Evolutionary conservation across 2,113 vertebrate genomes (phyloP).

Genomic region (Colaptes auratus): DNA sequence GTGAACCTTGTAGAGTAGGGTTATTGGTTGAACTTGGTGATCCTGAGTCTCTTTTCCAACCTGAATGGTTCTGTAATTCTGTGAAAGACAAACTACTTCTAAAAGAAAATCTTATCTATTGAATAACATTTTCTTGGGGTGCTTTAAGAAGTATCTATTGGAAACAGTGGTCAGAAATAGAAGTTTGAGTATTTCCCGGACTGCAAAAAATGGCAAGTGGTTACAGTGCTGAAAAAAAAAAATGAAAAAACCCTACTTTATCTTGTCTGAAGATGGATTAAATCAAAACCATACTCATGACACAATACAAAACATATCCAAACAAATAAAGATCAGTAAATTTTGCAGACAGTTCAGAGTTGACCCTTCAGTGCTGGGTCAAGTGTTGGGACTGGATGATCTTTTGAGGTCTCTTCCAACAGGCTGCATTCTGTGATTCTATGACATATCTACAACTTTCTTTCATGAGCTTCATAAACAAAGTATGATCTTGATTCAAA

Average conservation of each 20-base stretch:
- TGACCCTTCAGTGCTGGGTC: too few species aligned
- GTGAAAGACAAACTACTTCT: not conserved
- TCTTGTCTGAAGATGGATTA: not conserved
- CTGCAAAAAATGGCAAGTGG: not conserved
- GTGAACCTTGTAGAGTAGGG: too few species aligned
- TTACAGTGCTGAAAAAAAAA: not conserved
- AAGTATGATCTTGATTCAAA: not conserved
- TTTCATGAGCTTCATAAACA: not conserved
- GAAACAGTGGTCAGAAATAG: not conserved
- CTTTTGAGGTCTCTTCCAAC: too few species aligned
- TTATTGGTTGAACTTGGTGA: too few species aligned
- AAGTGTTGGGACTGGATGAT: too few species aligned
- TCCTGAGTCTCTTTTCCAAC: too few species aligned
- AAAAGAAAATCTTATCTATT: not conserved
- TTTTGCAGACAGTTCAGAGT: not conserved
- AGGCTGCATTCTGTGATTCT: too few species aligned
- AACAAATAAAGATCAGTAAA: not conserved
- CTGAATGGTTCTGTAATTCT: too few species aligned
- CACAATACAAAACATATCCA: not conserved
- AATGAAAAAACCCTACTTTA: not conserved
- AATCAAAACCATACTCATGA: not conserved
- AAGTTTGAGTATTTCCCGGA: not conserved
- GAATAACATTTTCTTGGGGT: not conserved
- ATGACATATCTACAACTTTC: not conserved
- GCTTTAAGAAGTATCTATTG: not conserved